Evolutionary conservation across 2,888 invertebrate species (phyloP).

Genomic region (Dryomyza anilis): DNA sequence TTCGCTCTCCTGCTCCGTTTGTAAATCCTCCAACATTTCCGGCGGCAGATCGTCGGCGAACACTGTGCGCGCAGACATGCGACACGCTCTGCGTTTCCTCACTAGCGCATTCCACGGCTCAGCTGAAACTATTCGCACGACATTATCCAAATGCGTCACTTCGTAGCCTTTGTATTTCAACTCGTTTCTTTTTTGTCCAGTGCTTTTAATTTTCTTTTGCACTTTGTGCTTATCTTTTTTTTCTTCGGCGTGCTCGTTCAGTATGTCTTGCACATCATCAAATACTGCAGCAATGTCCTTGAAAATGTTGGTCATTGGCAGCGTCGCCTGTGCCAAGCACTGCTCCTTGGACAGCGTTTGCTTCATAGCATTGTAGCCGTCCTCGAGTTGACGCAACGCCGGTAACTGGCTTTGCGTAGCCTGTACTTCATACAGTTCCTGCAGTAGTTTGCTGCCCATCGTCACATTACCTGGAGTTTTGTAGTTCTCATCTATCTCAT

Average conservation of each 20-base stretch:
- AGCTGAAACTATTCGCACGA: neutral
- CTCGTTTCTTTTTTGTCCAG: no score
- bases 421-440: conserved; percentile 40
- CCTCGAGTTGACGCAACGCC: conserved; percentile 43
- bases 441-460: conserved; percentile 8
- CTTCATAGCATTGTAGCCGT: conserved; percentile 51
- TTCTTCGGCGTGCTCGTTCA: conserved; percentile 21
- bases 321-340: conserved; percentile 23
- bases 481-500: conserved; percentile 32
- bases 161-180: conserved; percentile 28
- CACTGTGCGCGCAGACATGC: conserved; percentile 46
- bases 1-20: neutral
- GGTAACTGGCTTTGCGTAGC: conserved; percentile 33
- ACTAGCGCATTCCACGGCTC: neutral
- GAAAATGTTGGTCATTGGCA: conserved; percentile 45
- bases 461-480: neutral
- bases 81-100: conserved; percentile 5
- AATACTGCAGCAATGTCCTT: conserved; percentile 37
- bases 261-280: conserved; percentile 27
- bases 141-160: neutral
- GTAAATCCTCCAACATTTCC: conserved; percentile 39
- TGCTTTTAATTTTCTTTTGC: neutral
- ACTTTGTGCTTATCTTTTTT: neutral
- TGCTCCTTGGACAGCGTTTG: conserved; percentile 30
- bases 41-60: conserved; percentile 39